These are phyloP conservation scores for Zosterops hypoxanthus DNA, from an alignment of 2,113 vertebrate genomes.

Conservation along the genomic window DNA sequence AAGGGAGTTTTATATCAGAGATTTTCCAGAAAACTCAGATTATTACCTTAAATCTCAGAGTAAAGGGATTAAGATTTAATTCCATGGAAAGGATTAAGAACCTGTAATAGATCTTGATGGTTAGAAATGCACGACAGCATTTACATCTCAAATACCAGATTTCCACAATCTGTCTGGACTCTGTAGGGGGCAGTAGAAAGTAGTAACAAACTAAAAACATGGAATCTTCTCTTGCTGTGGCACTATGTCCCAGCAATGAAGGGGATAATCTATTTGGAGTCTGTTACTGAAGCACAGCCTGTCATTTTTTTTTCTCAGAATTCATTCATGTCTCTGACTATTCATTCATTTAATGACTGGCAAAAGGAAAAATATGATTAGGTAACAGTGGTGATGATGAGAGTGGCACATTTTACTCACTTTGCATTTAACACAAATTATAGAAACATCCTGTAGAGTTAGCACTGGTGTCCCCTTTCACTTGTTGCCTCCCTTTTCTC, in stretches of 20 bases:
- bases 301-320: background rate
- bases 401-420: background rate
- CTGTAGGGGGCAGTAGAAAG: background rate
- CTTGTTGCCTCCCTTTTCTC: background rate
- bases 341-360: background rate
- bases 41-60: background rate
- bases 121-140: background rate
- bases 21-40: background rate
- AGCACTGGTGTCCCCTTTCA: background rate
- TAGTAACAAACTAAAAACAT: background rate
- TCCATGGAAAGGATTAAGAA: background rate
- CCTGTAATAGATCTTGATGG: background rate
- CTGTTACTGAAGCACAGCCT: background rate
- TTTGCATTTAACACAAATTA: background rate
- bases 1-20: background rate
- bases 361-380: background rate
- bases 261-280: background rate
- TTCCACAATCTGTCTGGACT: background rate
- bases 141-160: background rate
- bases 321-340: background rate
- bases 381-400: background rate
- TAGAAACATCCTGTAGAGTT: background rate
- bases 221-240: background rate
- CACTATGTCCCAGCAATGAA: background rate
- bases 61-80: background rate